Conservation (phyloP, 2,888 invertebrate genomes). For the Liodrosophila aerea region DNA sequence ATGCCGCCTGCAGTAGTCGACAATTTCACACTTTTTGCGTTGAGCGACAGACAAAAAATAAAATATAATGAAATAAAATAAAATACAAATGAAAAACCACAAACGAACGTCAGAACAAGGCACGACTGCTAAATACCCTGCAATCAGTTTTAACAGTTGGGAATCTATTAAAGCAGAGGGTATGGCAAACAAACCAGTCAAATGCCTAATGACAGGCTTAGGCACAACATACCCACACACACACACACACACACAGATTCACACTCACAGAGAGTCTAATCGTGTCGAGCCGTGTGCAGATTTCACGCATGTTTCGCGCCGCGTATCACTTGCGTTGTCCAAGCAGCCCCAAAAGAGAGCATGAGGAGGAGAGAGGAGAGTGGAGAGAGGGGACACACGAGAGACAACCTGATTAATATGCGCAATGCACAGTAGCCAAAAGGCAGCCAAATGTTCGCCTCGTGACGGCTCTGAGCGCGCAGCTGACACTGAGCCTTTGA, state of each 20-base stretch:
- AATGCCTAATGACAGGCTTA: slow-evolving; percentile 40
- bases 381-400: slow-evolving; percentile 12
- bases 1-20: slow-evolving; percentile 60
- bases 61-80: slow-evolving; percentile 8
- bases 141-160: no score
- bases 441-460: slow-evolving; percentile 42
- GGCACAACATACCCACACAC: slow-evolving; percentile 2
- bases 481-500: slow-evolving; percentile 79
- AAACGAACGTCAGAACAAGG: no score
- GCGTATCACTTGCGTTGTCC: slow-evolving; percentile 70
- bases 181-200: slow-evolving; percentile 16
- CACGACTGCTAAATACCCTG: no score
- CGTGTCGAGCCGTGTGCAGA: slow-evolving; percentile 55
- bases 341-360: slow-evolving; percentile 9
- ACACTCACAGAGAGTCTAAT: slow-evolving; percentile 42
- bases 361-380: not conserved
- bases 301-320: slow-evolving; percentile 77
- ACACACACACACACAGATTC: slow-evolving; percentile 13
- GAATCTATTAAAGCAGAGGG: not conserved
- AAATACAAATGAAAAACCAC: not conserved
- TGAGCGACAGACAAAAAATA: slow-evolving; percentile 49
- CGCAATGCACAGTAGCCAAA: slow-evolving; percentile 63
- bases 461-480: slow-evolving; percentile 60
- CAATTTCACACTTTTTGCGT: slow-evolving; percentile 78
- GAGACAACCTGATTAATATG: slow-evolving; percentile 69